phyloP scores from a whole-genome alignment of 2,113 vertebrate genomes.

The Hippotragus niger region DNA sequence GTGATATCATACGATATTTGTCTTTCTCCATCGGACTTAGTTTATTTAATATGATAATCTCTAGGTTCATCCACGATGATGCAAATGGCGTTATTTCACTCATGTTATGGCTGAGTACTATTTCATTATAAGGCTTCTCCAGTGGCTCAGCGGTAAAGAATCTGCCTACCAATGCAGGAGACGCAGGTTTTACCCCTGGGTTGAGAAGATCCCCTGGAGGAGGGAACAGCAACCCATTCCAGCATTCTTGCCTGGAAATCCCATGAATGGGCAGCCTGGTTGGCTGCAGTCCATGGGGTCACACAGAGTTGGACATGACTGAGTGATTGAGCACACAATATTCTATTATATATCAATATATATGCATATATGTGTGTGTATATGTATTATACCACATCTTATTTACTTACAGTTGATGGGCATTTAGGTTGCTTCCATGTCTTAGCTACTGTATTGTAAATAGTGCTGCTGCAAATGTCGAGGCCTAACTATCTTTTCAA shows the following conservation, averaged over 20 bases:
- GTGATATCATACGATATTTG: not conserved
- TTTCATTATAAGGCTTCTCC: not conserved
- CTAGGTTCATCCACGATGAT: not conserved
- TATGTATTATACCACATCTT: not conserved
- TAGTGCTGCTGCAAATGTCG: not conserved
- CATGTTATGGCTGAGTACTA: not conserved
- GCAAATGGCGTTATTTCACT: not conserved
- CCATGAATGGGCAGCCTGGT: not conserved
- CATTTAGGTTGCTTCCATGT: not conserved
- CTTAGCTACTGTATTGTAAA: not conserved
- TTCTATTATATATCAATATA: not conserved
- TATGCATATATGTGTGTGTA: not conserved
- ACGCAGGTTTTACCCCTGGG: not conserved
- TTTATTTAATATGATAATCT: not conserved
- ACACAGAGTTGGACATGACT: not conserved
- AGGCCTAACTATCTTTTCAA: not conserved
- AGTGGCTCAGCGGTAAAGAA: not conserved
- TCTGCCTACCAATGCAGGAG: not conserved
- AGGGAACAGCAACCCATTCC: not conserved
- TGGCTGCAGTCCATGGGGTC: not conserved
- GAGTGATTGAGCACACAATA: not conserved
- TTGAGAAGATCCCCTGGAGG: not conserved
- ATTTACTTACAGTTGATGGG: not conserved
- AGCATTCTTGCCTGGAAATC: not conserved
- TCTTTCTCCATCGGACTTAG: not conserved